A percentile compares a stretch with the other conserved stretches of the same genome.
These are phyloP conservation scores for Epinotia nisella DNA, from an alignment of 2,888 invertebrate species.

Conservation along the genomic window DNA sequence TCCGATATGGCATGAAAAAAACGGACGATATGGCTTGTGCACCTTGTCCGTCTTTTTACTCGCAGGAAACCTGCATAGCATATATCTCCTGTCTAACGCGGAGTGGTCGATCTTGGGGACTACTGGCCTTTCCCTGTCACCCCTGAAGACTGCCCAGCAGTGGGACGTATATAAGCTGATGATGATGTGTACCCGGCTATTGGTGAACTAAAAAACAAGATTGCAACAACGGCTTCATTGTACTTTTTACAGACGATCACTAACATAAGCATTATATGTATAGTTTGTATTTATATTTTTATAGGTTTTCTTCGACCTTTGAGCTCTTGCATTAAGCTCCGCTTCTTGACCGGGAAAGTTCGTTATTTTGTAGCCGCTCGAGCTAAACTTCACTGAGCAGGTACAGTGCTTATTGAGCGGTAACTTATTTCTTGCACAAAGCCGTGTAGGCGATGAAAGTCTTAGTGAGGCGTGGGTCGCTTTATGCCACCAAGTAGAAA, in stretches of 20 bases:
- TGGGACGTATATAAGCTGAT: too few species aligned
- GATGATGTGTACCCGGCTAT: too few species aligned
- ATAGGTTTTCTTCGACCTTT: constrained; percentile 13
- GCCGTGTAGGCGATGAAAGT: constrained; percentile 38
- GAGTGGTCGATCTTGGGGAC: too few species aligned
- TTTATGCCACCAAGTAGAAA: constrained; percentile 28
- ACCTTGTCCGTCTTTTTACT: too few species aligned
- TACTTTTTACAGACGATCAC: constrained; percentile 6
- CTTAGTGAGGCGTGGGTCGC: constrained; percentile 32
- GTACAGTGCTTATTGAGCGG: constrained; percentile 25
- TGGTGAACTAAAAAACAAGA: background rate
- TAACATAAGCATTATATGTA: background rate
- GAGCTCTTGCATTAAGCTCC: constrained; percentile 19
- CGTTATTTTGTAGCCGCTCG: constrained; percentile 17
- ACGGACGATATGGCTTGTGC: too few species aligned
- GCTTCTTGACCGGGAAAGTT: constrained; percentile 35
- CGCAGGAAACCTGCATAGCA: too few species aligned
- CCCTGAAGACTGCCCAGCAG: too few species aligned
- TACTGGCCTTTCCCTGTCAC: too few species aligned
- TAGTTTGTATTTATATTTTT: constrained; percentile 2
- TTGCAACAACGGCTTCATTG: background rate
- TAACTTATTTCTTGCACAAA: constrained; percentile 33
- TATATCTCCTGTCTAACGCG: too few species aligned
- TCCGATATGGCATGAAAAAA: too few species aligned
- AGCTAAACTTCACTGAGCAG: constrained; percentile 33